A percentile compares a stretch with the other conserved stretches of the same genome.
Evolutionary conservation across 2,797 vertebrate genomes (phyloP).

Genomic region (Myotis myotis): DNA sequence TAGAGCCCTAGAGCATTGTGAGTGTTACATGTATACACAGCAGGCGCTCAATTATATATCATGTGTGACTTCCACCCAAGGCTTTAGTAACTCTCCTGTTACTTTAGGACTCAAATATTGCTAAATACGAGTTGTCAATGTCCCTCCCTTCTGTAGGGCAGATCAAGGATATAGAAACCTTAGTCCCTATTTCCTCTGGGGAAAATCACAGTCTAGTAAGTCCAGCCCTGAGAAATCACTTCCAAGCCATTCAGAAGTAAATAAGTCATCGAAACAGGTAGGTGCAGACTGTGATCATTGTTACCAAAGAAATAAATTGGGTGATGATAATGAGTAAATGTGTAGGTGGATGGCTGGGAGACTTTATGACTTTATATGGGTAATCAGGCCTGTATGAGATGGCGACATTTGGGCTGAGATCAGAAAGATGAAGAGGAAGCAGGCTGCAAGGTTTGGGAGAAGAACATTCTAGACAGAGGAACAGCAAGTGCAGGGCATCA

Average conservation of each 20-base stretch:
- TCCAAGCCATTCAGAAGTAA: not conserved
- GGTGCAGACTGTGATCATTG: not conserved
- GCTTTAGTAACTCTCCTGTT: not conserved
- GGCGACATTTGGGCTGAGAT: not conserved
- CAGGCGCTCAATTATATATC: not conserved
- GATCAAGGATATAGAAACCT: not conserved
- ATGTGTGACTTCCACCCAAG: not conserved
- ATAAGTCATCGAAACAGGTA: not conserved
- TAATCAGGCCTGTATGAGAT: not conserved
- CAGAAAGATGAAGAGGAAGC: slow-evolving; percentile 1
- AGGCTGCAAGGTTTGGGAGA: not conserved
- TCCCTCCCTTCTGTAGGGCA: not conserved
- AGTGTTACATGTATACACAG: not conserved
- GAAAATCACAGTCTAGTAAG: not conserved
- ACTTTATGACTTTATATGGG: not conserved
- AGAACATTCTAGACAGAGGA: not conserved
- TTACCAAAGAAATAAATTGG: not conserved
- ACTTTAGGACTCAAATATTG: not conserved
- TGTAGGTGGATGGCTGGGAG: not conserved
- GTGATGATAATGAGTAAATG: not conserved
- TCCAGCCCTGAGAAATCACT: not conserved
- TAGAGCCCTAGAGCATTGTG: not conserved
- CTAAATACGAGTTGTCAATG: not conserved
- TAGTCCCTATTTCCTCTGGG: not conserved
- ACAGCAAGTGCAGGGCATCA: not conserved